A percentile compares a stretch with the other conserved stretches of the same genome.
These are phyloP conservation scores for Periophthalmus magnuspinnatus DNA, from an alignment of 2,797 vertebrate genomes.

Conservation along the genomic window DNA sequence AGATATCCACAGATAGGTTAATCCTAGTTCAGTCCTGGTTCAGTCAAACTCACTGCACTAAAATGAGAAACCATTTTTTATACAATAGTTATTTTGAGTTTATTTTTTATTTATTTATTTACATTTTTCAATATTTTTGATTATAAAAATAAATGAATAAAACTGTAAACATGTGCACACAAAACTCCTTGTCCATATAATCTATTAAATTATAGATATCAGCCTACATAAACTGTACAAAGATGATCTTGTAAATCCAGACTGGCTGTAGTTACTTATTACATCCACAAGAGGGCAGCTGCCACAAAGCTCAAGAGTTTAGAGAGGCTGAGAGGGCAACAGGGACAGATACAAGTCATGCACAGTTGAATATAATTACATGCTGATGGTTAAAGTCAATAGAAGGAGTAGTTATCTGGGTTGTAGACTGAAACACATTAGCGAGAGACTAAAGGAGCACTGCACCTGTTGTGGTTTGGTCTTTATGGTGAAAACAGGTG, in stretches of 20 bases:
- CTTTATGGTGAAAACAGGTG: slow-evolving; percentile 46
- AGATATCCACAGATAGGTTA: no score
- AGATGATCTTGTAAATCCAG: slow-evolving; percentile 53
- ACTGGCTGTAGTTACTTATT: slow-evolving; percentile 22
- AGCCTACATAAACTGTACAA: slow-evolving; percentile 47
- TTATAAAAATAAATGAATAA: no score
- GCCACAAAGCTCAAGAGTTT: slow-evolving; percentile 19
- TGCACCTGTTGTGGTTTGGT: background rate
- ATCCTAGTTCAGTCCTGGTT: no score
- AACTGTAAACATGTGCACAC: no score
- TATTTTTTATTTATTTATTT: no score
- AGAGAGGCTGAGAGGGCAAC: slow-evolving; percentile 7
- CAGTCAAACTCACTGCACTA: no score
- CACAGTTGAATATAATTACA: slow-evolving; percentile 7
- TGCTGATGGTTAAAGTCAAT: slow-evolving; percentile 3
- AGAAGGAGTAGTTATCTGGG: slow-evolving; percentile 13
- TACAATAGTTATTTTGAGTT: no score
- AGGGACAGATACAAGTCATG: slow-evolving; percentile 17
- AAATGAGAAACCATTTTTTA: no score
- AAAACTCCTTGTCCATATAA: no score
- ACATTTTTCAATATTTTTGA: no score
- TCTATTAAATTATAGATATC: background rate
- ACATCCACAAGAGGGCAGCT: slow-evolving; percentile 70
- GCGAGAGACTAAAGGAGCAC: background rate
- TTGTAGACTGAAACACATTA: background rate